Conservation (phyloP, 2,113 vertebrate genomes). For the Fulica atra region DNA sequence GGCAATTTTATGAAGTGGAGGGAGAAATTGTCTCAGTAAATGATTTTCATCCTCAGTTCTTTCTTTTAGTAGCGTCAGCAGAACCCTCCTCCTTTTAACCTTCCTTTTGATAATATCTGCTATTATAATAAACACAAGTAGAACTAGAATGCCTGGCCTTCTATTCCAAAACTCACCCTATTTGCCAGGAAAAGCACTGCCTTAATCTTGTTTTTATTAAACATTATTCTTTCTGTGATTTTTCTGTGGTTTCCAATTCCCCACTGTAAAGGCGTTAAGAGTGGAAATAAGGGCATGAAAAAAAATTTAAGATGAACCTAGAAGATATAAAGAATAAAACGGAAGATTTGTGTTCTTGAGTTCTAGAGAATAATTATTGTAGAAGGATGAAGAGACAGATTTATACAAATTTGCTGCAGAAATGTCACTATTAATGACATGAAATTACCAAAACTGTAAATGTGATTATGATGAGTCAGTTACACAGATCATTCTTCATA, state of each 20-base stretch:
- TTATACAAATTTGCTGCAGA: not conserved
- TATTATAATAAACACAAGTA: not conserved
- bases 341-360: not conserved
- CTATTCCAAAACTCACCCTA: accelerated
- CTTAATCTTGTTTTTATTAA: not conserved
- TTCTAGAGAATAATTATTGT: not conserved
- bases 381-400: not conserved
- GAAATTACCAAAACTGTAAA: not conserved
- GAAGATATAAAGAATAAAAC: not conserved
- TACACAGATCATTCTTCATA: not conserved
- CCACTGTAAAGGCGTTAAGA: not conserved
- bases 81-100: not conserved
- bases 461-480: not conserved
- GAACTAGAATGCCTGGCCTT: not conserved
- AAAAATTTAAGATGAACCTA: not conserved
- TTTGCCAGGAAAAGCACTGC: not conserved
- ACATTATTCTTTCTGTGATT: not conserved
- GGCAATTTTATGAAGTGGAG: not conserved
- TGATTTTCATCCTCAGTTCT: not conserved
- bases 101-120: not conserved
- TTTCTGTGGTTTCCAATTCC: not conserved
- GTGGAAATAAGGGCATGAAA: not conserved
- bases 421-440: not conserved
- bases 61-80: not conserved
- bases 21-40: not conserved